Percentiles rank a stretch among this genome's conserved stretches.
These are phyloP conservation scores for Caiman crocodilus DNA, from an alignment of 2,797 vertebrate species.

Conservation along the genomic window DNA sequence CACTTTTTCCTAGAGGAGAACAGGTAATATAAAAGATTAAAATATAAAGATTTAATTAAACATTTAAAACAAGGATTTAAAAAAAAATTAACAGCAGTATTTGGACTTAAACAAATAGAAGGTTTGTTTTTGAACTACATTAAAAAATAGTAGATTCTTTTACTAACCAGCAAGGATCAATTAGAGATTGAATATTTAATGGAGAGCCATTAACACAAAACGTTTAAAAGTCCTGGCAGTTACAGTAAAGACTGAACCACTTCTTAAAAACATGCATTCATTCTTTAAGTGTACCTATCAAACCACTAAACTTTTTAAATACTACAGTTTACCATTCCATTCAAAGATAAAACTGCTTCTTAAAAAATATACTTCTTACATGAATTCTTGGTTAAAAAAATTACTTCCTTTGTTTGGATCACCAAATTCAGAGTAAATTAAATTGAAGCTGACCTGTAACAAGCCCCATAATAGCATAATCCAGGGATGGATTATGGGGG, in stretches of 20 bases:
- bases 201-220: rapidly evolving
- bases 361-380: background rate
- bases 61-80: background rate
- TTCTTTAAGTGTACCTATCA: background rate
- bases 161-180: background rate
- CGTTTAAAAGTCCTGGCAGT: background rate
- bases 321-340: background rate
- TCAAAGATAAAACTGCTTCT: background rate
- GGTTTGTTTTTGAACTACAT: background rate
- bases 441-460: background rate
- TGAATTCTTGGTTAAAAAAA: background rate
- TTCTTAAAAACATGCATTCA: background rate
- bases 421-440: background rate
- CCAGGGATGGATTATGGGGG: too few species aligned
- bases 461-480: background rate
- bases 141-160: background rate
- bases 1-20: background rate
- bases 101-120: background rate
- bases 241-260: background rate
- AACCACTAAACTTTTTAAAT: background rate
- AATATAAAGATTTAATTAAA: background rate
- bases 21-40: background rate
- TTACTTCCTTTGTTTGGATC: too few species aligned
- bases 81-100: background rate
- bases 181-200: background rate